A percentile compares a stretch with the other conserved stretches of the same genome.
Evolutionary conservation across 2,113 vertebrate genomes (phyloP).

Genomic region (Seriola quinqueradiata): DNA sequence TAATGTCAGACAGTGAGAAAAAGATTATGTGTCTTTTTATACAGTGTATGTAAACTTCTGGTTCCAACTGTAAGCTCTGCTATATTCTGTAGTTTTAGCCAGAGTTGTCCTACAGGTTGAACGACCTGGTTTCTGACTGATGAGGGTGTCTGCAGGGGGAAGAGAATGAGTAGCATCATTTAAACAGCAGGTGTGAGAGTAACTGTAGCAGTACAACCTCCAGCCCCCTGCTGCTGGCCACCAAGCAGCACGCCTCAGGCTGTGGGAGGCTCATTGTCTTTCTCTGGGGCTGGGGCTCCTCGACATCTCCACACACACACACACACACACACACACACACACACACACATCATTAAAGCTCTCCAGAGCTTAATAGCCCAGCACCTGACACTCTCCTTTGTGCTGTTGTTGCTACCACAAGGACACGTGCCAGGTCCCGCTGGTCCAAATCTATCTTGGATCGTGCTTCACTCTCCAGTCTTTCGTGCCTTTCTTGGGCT

Average conservation of each 20-base stretch:
- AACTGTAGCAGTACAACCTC: background rate
- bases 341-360: slow-evolving; percentile 4
- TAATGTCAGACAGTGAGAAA: too few species aligned
- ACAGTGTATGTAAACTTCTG: too few species aligned
- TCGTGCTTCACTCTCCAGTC: background rate
- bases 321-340: background rate
- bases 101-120: background rate
- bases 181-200: background rate
- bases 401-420: background rate
- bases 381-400: background rate
- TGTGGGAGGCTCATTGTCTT: background rate
- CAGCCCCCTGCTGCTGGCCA: background rate
- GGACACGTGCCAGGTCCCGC: background rate
- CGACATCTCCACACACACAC: background rate
- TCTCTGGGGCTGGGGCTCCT: background rate
- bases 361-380: background rate
- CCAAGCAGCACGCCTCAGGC: background rate
- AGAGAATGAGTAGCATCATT: background rate
- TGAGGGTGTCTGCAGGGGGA: background rate
- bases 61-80: background rate
- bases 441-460: background rate
- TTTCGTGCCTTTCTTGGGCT: slow-evolving; percentile 15
- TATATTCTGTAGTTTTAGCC: background rate
- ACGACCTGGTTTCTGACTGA: background rate
- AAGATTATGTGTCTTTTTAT: too few species aligned